Percentiles rank a stretch among this genome's conserved stretches.
Evolutionary conservation across 2,797 vertebrate genomes (phyloP).

Genomic region (Selene dorsalis): DNA sequence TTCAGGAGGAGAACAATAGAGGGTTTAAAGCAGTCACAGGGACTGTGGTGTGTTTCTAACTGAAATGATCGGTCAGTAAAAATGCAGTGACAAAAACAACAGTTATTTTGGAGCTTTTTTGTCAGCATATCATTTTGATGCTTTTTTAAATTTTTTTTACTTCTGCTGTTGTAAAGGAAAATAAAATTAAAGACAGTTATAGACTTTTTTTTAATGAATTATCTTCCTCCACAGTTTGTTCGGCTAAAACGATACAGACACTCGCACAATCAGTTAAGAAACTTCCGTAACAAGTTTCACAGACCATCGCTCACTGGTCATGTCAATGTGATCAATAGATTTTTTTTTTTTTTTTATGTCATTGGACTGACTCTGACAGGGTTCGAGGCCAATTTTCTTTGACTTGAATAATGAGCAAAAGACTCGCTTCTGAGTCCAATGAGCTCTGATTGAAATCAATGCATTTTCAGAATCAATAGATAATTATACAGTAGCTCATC

Average conservation of each 20-base stretch:
- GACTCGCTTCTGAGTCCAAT: background rate
- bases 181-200: background rate
- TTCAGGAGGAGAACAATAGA: background rate
- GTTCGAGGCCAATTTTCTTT: background rate
- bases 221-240: background rate
- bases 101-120: background rate
- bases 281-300: background rate
- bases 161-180: background rate
- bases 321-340: background rate
- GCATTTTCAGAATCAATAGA: conserved; percentile 25
- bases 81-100: background rate
- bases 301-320: background rate
- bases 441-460: conserved; percentile 16
- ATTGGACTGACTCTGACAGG: background rate
- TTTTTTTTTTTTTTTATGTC: background rate
- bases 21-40: background rate
- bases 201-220: background rate
- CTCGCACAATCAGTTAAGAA: background rate
- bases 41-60: no score
- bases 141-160: no score
- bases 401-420: conserved; percentile 14
- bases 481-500: conserved; percentile 32
- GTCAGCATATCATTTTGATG: background rate
- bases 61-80: background rate
- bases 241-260: background rate